Evolutionary conservation across 2,888 invertebrate genomes (phyloP).

Genomic region (Diloba caeruleocephala): DNA sequence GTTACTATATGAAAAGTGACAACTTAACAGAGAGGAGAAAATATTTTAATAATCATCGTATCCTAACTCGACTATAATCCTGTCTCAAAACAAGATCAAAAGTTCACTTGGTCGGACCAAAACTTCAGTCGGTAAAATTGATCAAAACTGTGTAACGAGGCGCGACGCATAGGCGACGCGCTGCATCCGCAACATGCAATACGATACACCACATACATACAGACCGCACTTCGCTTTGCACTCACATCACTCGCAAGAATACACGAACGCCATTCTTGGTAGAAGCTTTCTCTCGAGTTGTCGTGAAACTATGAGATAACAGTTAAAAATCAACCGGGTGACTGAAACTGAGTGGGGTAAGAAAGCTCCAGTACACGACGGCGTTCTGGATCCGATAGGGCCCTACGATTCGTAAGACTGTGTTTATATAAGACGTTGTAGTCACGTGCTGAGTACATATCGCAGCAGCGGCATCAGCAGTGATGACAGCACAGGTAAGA

Average conservation of each 20-base stretch:
- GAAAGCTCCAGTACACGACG: conserved; percentile 54
- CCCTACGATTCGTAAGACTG: conserved; percentile 34
- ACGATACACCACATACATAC: conserved; percentile 60
- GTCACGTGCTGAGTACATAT: conserved; percentile 77
- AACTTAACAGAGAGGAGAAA: conserved; percentile 81
- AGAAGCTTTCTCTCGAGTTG: conserved; percentile 63
- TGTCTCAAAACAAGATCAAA: conserved; percentile 86
- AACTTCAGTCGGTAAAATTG: conserved; percentile 88
- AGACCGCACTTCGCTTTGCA: conserved; percentile 58
- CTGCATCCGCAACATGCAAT: conserved; percentile 35
- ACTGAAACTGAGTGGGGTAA: conserved; percentile 43
- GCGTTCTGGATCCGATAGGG: conserved; percentile 42
- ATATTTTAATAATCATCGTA: conserved; percentile 77
- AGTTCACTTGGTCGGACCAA: conserved; percentile 89
- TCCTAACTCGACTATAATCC: conserved; percentile 83
- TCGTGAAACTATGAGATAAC: conserved; percentile 53
- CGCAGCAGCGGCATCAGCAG: conserved; percentile 65
- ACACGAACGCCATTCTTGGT: conserved; percentile 64
- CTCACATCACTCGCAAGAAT: conserved; percentile 66
- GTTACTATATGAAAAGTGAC: conserved; percentile 75
- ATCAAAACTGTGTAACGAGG: conserved; percentile 79
- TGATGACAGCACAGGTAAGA: conserved; percentile 62
- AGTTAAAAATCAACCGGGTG: conserved; percentile 43
- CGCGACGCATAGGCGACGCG: conserved; percentile 35
- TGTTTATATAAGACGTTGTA: conserved; percentile 57